phyloP scores from a whole-genome alignment of 2,888 invertebrate species.

The Ormia ochracea region DNA sequence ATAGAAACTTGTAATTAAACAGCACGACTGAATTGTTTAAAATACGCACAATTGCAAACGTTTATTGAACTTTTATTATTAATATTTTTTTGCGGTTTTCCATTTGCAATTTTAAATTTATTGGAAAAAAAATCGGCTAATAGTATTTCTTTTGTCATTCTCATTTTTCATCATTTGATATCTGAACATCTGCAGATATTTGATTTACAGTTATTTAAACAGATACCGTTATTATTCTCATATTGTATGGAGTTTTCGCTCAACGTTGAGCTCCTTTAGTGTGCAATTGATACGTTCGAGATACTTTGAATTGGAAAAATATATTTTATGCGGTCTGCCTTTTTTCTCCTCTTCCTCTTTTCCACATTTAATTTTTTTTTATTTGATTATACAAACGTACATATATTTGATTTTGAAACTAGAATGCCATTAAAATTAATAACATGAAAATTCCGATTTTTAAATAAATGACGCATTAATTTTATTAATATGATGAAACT shows the following conservation, averaged over 20 bases:
- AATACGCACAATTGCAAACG: background rate
- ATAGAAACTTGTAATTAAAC: slow-evolving; percentile 1
- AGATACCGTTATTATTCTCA: slow-evolving; percentile 38
- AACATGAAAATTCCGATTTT: background rate
- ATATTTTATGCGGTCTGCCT: slow-evolving; percentile 1
- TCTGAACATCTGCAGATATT: slow-evolving; percentile 46
- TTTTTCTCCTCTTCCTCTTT: background rate
- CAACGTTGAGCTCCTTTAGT: background rate
- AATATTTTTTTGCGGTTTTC: slow-evolving; percentile 35
- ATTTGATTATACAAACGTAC: background rate
- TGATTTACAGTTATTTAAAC: slow-evolving; percentile 24
- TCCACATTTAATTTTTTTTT: background rate
- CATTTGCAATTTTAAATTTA: slow-evolving; percentile 35
- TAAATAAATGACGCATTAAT: background rate
- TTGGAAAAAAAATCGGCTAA: background rate
- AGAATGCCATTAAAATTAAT: background rate
- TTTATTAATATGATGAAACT: background rate
- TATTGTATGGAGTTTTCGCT: background rate
- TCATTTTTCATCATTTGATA: slow-evolving; percentile 37
- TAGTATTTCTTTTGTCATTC: background rate
- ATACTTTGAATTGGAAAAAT: slow-evolving; percentile 47
- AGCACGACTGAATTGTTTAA: background rate
- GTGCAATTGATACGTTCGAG: slow-evolving; percentile 49
- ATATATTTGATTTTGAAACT: background rate
- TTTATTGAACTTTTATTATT: slow-evolving; percentile 28